A percentile compares a stretch with the other conserved stretches of the same genome.
These are phyloP conservation scores for Gymnobelideus leadbeateri DNA, from an alignment of 2,113 vertebrate genomes.

Conservation along the genomic window DNA sequence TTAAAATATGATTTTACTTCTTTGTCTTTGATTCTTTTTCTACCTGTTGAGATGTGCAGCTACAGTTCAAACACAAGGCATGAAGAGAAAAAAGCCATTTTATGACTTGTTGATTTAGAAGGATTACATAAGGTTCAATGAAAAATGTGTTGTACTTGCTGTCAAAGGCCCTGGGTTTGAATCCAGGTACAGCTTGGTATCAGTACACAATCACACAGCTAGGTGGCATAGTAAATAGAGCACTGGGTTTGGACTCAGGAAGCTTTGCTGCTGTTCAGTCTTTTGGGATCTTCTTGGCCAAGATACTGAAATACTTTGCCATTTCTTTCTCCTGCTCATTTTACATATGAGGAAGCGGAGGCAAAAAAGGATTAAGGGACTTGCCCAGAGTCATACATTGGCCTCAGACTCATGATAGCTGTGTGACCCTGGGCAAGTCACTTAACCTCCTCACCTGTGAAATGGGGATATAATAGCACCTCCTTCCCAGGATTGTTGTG, in stretches of 20 bases:
- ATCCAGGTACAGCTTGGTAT: neutral
- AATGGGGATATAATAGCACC: too few relatives aligned
- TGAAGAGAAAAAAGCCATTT: constrained; percentile 27
- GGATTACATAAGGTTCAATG: neutral
- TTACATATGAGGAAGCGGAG: too few relatives aligned
- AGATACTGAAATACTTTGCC: too few relatives aligned
- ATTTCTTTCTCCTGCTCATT: too few relatives aligned
- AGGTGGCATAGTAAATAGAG: neutral
- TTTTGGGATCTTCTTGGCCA: too few relatives aligned
- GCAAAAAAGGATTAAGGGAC: too few relatives aligned
- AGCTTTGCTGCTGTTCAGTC: neutral
- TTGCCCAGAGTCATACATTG: too few relatives aligned
- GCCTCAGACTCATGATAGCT: too few relatives aligned
- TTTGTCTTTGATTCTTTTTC: constrained; percentile 46
- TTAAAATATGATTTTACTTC: constrained; percentile 29
- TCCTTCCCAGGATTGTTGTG: too few relatives aligned
- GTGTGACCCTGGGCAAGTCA: too few relatives aligned
- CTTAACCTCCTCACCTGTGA: too few relatives aligned
- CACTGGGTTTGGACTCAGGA: neutral
- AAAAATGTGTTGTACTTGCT: neutral
- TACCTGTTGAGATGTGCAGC: constrained; percentile 1
- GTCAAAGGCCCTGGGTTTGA: neutral
- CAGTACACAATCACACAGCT: neutral
- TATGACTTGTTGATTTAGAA: neutral
- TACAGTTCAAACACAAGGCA: constrained; percentile 29